Evolutionary conservation across 2,797 vertebrate genomes (phyloP).

Genomic region (Cuculus canorus): DNA sequence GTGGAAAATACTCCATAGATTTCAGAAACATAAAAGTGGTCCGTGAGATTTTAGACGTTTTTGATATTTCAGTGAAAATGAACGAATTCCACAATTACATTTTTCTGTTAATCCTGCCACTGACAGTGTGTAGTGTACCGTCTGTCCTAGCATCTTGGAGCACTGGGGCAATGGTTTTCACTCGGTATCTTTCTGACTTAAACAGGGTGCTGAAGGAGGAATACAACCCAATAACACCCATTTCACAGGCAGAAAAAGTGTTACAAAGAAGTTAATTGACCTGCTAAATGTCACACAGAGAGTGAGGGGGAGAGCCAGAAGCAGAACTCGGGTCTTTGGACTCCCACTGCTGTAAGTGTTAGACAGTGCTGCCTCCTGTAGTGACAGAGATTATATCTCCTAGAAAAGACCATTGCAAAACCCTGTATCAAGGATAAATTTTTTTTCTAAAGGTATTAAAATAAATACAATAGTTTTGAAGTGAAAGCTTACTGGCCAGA

Average conservation of each 20-base stretch:
- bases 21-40: not conserved
- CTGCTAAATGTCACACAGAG: not conserved
- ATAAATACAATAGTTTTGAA: not conserved
- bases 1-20: not conserved
- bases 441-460: not conserved
- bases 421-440: not conserved
- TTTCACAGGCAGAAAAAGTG: not conserved
- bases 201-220: not conserved
- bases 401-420: not conserved
- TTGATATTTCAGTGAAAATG: not conserved
- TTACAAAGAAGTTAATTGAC: constrained; percentile 21
- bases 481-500: not conserved
- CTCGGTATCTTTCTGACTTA: not conserved
- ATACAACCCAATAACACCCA: not conserved
- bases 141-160: not conserved
- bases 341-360: not conserved
- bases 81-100: not conserved
- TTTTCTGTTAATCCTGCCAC: not conserved
- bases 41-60: not conserved
- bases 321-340: not conserved
- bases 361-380: constrained; percentile 7
- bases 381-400: not conserved
- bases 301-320: constrained; percentile 14
- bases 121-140: not conserved
- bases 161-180: not conserved